phyloP scores from a whole-genome alignment of 2,888 invertebrate genomes.

The Andrena bucephala region DNA sequence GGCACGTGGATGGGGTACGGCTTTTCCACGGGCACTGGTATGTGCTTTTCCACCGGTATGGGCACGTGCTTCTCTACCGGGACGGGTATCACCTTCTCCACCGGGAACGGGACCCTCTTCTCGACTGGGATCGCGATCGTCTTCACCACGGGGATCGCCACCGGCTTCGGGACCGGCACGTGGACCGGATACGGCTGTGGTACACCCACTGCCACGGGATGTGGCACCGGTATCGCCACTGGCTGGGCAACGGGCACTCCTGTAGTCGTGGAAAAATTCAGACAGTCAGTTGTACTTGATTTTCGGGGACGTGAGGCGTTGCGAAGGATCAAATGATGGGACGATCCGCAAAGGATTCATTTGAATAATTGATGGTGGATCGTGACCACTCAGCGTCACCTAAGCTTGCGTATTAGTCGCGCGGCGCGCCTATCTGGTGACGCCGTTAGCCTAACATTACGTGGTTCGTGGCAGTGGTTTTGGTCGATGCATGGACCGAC shows the following conservation, averaged over 20 bases:
- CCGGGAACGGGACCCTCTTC: slow-evolving; percentile 90
- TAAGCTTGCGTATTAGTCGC: no score
- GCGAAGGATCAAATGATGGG: background rate
- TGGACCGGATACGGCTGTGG: slow-evolving; percentile 90
- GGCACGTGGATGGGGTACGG: slow-evolving; percentile 90
- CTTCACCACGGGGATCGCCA: slow-evolving; percentile 89
- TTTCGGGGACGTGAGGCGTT: background rate
- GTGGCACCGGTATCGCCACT: slow-evolving; percentile 87
- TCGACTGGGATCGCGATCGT: slow-evolving; percentile 89
- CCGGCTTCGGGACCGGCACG: slow-evolving; percentile 89
- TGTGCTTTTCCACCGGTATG: slow-evolving; percentile 89
- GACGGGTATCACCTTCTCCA: slow-evolving; percentile 89
- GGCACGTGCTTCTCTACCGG: slow-evolving; percentile 89
- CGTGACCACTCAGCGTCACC: no score
- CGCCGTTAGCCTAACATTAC: no score
- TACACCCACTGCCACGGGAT: slow-evolving; percentile 87
- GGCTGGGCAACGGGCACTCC: slow-evolving; percentile 88
- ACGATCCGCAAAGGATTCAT: background rate
- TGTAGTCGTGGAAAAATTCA: slow-evolving; percentile 44
- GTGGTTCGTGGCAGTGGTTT: no score
- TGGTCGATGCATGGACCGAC: background rate
- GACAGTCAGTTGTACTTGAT: background rate
- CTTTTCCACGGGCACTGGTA: slow-evolving; percentile 89
- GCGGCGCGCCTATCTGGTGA: no score
- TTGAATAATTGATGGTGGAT: no score